Conservation (phyloP, 1,140 invertebrate genomes). For the Drosophila kanapiae region DNA sequence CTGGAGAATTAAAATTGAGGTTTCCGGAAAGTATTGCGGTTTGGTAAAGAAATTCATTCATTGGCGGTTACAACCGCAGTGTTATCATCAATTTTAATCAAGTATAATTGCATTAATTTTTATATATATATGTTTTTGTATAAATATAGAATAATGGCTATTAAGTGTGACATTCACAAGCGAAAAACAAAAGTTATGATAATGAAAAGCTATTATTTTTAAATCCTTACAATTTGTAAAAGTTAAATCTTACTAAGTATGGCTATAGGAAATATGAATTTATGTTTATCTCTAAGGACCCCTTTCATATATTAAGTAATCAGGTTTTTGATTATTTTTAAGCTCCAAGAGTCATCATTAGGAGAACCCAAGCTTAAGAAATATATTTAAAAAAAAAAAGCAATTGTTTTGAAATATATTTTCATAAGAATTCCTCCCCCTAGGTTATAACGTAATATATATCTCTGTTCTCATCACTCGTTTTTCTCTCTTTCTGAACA, state of each 20-base stretch:
- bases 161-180: not conserved
- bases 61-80: not conserved
- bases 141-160: not conserved
- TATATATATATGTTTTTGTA: not conserved
- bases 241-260: too few relatives aligned
- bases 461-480: not conserved
- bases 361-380: too few relatives aligned
- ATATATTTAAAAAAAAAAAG: too few relatives aligned
- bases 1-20: not conserved
- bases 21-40: not conserved
- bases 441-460: not conserved
- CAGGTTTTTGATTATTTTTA: too few relatives aligned
- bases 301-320: too few relatives aligned
- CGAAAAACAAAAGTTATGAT: not conserved
- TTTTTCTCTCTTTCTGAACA: constrained; percentile 19
- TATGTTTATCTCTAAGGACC: too few relatives aligned
- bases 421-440: too few relatives aligned
- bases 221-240: not conserved
- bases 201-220: not conserved
- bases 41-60: not conserved
- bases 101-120: not conserved
- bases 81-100: constrained; percentile 13
- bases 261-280: too few relatives aligned
- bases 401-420: too few relatives aligned
- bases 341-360: too few relatives aligned